phyloP scores from a whole-genome alignment of 2,113 vertebrate genomes.

The Atrichornis clamosus region DNA sequence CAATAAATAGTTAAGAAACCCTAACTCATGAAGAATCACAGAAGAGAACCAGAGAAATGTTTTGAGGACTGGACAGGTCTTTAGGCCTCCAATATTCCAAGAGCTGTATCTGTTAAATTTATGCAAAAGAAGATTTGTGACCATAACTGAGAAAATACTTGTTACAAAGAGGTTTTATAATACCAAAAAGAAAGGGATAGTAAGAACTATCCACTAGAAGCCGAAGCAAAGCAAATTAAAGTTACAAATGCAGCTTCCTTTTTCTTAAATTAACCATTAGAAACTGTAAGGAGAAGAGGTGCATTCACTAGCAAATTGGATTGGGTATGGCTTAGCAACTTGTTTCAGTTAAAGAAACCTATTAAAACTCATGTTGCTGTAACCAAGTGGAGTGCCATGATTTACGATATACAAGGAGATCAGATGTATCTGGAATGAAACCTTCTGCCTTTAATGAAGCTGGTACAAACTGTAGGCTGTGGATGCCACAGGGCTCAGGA shows the following conservation, averaged over 20 bases:
- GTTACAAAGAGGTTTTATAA: background rate
- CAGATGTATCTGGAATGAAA: background rate
- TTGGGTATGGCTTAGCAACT: background rate
- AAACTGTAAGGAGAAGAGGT: background rate
- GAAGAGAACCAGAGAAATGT: background rate
- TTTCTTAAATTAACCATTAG: background rate
- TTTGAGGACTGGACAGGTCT: background rate
- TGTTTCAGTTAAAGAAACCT: background rate
- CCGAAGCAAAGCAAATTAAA: background rate
- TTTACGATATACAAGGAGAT: background rate
- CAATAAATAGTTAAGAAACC: background rate
- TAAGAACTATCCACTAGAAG: background rate
- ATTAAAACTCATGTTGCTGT: background rate
- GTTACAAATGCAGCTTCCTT: background rate
- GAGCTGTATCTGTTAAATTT: background rate
- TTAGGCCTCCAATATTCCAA: background rate
- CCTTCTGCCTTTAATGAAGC: background rate
- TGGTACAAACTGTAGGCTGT: background rate
- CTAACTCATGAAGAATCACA: background rate
- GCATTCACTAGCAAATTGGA: background rate
- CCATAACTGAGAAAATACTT: background rate
- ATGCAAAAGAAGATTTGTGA: background rate
- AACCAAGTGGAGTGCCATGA: background rate
- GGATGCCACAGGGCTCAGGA: background rate
- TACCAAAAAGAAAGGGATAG: background rate